Evolutionary conservation across 2,888 invertebrate species (phyloP).

Genomic region (Nineta flava): DNA sequence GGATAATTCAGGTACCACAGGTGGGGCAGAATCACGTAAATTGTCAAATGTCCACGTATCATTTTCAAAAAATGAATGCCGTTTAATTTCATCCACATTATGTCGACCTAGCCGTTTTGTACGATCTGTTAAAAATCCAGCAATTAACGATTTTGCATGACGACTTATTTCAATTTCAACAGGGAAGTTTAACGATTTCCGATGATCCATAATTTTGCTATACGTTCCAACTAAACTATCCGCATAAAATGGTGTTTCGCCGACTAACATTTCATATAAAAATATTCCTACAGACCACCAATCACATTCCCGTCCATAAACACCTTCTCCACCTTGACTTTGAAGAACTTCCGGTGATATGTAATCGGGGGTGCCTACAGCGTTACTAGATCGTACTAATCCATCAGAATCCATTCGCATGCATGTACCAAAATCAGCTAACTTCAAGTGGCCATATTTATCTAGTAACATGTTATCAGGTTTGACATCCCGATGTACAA

Average conservation of each 20-base stretch:
- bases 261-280: constrained; percentile 96
- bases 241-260: constrained; percentile 98
- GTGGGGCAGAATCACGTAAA: constrained; percentile 84
- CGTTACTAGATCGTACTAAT: constrained; percentile 88
- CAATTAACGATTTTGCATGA: constrained; percentile 75
- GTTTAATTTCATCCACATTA: constrained; percentile 88
- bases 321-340: constrained; percentile 89
- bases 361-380: constrained; percentile 98
- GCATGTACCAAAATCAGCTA: constrained; percentile 99
- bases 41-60: constrained; percentile 97
- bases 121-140: constrained; percentile 86
- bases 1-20: constrained; percentile 87
- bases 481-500: constrained; percentile 91
- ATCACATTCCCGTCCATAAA: constrained; percentile 95
- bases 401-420: constrained; percentile 97
- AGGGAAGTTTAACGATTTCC: constrained; percentile 88
- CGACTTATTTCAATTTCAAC: constrained; percentile 87
- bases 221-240: constrained; percentile 97
- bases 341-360: constrained; percentile 97
- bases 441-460: constrained; percentile 85
- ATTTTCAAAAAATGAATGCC: constrained; percentile 88
- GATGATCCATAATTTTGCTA: constrained; percentile 98
- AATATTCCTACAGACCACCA: constrained; percentile 99
- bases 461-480: constrained; percentile 98
- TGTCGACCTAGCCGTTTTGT: constrained; percentile 75